Conservation (phyloP, 2,888 invertebrate species). For the Drosophila nr. perissopoda region DNA sequence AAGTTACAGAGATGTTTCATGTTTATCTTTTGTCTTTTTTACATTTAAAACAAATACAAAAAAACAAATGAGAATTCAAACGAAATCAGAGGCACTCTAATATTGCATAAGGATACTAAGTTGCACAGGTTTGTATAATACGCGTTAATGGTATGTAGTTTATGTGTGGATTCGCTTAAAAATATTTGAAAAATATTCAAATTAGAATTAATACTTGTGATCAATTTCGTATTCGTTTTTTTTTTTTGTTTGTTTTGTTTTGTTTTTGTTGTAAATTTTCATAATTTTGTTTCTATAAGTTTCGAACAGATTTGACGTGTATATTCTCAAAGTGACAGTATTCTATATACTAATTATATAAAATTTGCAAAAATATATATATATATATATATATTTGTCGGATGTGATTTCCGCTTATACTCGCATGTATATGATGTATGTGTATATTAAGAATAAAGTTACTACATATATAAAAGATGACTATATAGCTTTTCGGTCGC, state of each 20-base stretch:
- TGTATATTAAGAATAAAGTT: constrained; percentile 49
- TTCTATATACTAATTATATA: constrained; percentile 68
- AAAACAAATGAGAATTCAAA: constrained; percentile 52
- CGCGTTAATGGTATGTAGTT: constrained; percentile 26
- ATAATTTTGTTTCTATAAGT: constrained; percentile 51
- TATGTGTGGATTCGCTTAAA: constrained; percentile 32
- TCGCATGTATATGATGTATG: constrained; percentile 22
- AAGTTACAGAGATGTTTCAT: constrained; percentile 67
- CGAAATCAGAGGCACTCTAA: constrained; percentile 83
- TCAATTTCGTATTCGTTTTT: constrained; percentile 6
- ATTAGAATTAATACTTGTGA: constrained; percentile 55
- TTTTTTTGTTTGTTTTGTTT: constrained; percentile 8
- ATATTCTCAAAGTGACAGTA: constrained; percentile 54
- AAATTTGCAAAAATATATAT: constrained; percentile 75
- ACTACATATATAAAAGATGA: constrained; percentile 69
- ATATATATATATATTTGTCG: constrained; percentile 55
- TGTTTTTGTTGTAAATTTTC: constrained; percentile 57
- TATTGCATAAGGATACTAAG: constrained; percentile 83
- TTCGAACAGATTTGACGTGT: constrained; percentile 49
- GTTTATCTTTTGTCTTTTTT: constrained; percentile 19
- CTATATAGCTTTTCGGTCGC: constrained; percentile 64
- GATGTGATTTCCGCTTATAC: constrained; percentile 32
- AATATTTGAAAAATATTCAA: constrained; percentile 38
- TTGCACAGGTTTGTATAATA: constrained; percentile 73
- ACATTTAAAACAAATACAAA: constrained; percentile 31